Conservation (phyloP, 2,888 invertebrate species). For the Chorisops tibialis region DNA sequence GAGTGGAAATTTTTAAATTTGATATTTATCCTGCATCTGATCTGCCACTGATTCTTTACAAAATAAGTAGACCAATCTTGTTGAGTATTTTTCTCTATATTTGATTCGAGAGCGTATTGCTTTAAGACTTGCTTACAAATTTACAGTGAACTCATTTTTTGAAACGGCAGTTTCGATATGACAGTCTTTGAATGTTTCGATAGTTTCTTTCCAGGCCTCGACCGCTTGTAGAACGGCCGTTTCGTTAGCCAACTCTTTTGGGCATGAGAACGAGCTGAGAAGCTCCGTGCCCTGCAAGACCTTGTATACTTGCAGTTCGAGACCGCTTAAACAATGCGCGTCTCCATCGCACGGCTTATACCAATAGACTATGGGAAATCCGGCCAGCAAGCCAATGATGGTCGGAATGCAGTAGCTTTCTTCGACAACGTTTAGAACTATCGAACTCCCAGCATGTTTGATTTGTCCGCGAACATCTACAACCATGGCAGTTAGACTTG, state of each 20-base stretch:
- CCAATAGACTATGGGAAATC: conserved; percentile 46
- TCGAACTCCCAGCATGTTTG: not conserved
- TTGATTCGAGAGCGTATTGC: not conserved
- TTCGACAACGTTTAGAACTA: conserved; percentile 20
- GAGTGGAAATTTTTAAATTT: not conserved
- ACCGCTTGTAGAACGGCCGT: conserved; percentile 15
- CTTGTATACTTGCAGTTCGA: conserved; percentile 26
- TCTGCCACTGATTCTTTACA: not conserved
- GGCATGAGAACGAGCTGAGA: conserved; percentile 32
- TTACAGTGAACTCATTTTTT: conserved; percentile 23
- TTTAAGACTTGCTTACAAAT: conserved; percentile 6
- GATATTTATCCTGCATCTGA: not conserved
- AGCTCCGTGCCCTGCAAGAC: conserved; percentile 18
- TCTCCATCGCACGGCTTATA: conserved; percentile 31
- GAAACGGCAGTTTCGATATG: conserved; percentile 13
- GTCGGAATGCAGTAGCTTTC: conserved; percentile 40
- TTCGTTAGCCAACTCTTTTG: conserved; percentile 18
- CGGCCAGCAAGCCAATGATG: conserved; percentile 42
- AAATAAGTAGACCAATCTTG: not conserved
- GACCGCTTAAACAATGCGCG: conserved; percentile 28
- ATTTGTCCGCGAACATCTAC: conserved; percentile 25
- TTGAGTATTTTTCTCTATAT: not conserved
- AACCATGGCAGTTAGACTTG: conserved; percentile 1
- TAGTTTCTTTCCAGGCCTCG: conserved; percentile 14
- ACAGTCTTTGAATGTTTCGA: conserved; percentile 17